Evolutionary conservation across 2,113 vertebrate genomes (phyloP), one percentile per base, ranked within the genome.

Genomic region (Aphyosemion australe): DNA sequence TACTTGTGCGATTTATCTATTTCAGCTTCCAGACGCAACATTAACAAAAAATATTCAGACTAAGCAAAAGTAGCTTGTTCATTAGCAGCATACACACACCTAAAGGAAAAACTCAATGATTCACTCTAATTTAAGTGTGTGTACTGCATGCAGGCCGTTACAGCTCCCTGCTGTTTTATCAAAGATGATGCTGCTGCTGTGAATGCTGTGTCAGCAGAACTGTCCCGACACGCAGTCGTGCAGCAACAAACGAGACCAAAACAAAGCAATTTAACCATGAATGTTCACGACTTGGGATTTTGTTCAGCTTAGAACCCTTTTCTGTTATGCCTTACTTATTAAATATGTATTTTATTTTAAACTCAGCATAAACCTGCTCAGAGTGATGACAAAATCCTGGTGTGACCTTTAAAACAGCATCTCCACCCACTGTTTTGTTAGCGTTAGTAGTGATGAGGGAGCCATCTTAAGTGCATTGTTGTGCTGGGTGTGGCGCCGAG

Each of bases 401-500:
- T 48, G 66, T 71, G 64, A 52, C 69, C 76, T 77, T 64, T 76
- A 5, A 71, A 86, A 65, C 74, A 54, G 63, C 55, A 48, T 68
- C 75, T 75, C 79, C 79, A 77, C 80, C 78, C 78, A 67, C 69
- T 82, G 79, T 76, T 86, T 51, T 80, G 77, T 70, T 75, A 70
- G 53, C 20, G 64, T 81, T 79, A 84, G 58, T 69, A 75, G 84
- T 84, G 86, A 85, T 88, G 82, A 88, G 83, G 80, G 86, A 88
- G 76, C 74, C 79, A 78, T 85, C 77, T 84, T 68, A 78, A 83
- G 87, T 72, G 57, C 84, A 86, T 89, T 90, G 89, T 88, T 90
- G 87, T 47, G 70, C 74, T 82, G 88, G 87, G 88, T 72, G 78
- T 83, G 80, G 65, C 69, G 70, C 66, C 53, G 63, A 54, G 77